Percentiles rank a stretch among this genome's conserved stretches.
Conservation (phyloP, 2,797 vertebrate genomes). For the Thripadectes ignobilis region DNA sequence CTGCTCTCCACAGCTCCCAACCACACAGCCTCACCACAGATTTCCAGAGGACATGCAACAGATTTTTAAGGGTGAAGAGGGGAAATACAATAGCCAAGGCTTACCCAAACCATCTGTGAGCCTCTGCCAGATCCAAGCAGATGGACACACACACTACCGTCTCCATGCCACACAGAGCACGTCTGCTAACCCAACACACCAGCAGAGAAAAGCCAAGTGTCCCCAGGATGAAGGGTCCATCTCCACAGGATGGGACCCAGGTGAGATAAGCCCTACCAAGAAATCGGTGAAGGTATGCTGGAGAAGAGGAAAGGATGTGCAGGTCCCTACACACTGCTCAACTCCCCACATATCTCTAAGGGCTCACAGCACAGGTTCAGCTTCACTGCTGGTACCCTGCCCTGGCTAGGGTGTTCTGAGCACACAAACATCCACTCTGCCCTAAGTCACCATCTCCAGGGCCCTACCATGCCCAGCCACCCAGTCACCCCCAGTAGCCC, state of each 20-base stretch:
- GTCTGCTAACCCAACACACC: fast-evolving
- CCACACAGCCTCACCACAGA: fast-evolving
- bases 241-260: background rate
- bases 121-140: background rate
- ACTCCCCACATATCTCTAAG: background rate
- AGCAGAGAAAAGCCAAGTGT: background rate
- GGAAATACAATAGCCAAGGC: background rate
- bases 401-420: background rate
- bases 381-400: background rate
- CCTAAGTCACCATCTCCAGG: background rate
- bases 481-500: background rate
- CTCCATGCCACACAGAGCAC: fast-evolving
- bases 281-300: background rate
- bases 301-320: background rate
- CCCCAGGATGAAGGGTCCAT: background rate
- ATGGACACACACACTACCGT: background rate
- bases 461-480: background rate
- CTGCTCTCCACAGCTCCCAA: background rate
- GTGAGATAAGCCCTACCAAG: background rate
- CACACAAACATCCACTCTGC: background rate
- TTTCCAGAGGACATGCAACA: background rate
- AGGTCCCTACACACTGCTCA: background rate
- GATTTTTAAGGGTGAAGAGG: background rate
- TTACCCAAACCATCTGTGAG: background rate
- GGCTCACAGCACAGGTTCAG: fast-evolving